A percentile compares a stretch with the other conserved stretches of the same genome.
These are phyloP conservation scores for Tetraodon nigroviridis DNA, from an alignment of 2,113 vertebrate genomes.

Conservation along the genomic window DNA sequence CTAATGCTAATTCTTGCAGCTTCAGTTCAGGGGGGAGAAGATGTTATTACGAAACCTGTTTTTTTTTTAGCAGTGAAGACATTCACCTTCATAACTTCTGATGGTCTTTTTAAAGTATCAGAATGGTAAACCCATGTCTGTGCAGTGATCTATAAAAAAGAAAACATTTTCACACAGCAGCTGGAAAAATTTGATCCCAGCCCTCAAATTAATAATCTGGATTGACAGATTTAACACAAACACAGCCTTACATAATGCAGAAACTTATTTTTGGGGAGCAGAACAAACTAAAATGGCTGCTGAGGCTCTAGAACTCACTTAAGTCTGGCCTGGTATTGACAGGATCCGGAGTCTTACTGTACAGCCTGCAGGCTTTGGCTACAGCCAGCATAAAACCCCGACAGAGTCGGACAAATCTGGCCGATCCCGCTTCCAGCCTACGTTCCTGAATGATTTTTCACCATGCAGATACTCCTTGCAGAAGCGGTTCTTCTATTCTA, in stretches of 20 bases:
- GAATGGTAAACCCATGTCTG: not conserved
- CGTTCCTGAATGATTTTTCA: not conserved
- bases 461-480: too few species aligned
- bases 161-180: conserved; percentile 7
- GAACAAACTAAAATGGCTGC: not conserved
- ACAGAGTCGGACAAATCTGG: not conserved
- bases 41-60: conserved; percentile 8
- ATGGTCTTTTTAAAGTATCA: conserved; percentile 1
- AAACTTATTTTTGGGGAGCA: not conserved
- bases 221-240: not conserved
- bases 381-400: not conserved
- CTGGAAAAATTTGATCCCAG: not conserved
- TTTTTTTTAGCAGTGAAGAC: conserved; percentile 1
- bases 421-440: not conserved
- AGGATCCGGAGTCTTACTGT: conserved; percentile 31
- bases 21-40: conserved; percentile 10
- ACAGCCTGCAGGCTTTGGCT: conserved; percentile 8
- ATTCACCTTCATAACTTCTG: conserved; percentile 1
- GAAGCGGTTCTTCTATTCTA: too few species aligned
- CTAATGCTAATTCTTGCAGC: conserved; percentile 37
- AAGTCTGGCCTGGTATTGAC: conserved; percentile 27
- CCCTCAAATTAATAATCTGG: not conserved
- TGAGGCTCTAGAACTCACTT: conserved; percentile 23
- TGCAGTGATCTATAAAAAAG: conserved; percentile 3
- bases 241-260: not conserved